Evolutionary conservation across 1,140 invertebrate species (phyloP).

Genomic region (Leptonema lineaticorne): DNA sequence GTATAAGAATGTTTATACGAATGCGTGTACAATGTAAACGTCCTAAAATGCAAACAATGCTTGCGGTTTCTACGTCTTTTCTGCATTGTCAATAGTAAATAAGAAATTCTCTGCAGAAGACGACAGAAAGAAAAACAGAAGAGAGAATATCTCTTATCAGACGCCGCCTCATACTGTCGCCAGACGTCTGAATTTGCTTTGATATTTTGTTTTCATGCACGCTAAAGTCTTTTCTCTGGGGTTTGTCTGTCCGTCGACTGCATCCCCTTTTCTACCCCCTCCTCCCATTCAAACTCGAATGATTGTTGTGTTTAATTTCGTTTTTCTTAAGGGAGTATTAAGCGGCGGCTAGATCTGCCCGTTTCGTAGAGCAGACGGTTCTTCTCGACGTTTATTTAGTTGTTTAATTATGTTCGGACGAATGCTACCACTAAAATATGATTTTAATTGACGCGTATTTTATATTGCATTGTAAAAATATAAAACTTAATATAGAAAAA

Average conservation of each 20-base stretch:
- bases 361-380: too few species aligned
- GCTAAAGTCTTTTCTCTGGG: not conserved
- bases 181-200: conserved; percentile 8
- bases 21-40: too few species aligned
- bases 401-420: too few species aligned
- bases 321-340: not conserved
- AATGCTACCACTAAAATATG: too few species aligned
- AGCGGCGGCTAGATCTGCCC: not conserved
- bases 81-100: conserved; percentile 19
- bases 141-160: conserved; percentile 13
- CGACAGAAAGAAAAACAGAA: conserved; percentile 18
- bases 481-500: too few species aligned
- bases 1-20: too few species aligned
- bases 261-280: not conserved
- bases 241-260: not conserved
- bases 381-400: too few species aligned
- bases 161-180: not conserved
- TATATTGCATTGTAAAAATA: too few species aligned
- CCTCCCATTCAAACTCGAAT: not conserved
- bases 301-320: conserved; percentile 8
- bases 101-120: conserved; percentile 8
- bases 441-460: too few species aligned
- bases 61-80: too few species aligned
- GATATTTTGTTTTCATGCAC: conserved; percentile 12
- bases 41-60: conserved; percentile 12